These are phyloP conservation scores for Caenorhabditis panamensis DNA, from an alignment of 2,888 invertebrate genomes.

Conservation along the genomic window DNA sequence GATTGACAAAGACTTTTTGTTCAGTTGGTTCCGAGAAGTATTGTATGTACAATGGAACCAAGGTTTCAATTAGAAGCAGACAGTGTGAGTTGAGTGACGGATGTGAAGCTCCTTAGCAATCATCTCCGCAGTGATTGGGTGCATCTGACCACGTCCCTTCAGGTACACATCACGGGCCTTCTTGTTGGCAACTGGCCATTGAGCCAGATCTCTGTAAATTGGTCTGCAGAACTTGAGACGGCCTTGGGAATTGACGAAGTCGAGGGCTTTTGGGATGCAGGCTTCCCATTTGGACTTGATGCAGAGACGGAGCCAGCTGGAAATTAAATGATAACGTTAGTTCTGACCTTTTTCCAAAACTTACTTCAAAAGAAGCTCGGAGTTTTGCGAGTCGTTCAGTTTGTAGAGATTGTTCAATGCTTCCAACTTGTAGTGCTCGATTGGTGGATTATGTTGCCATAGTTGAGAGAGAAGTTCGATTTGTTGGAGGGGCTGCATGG, in stretches of 20 bases:
- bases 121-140: slow-evolving; percentile 76
- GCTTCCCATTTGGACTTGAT: slow-evolving; percentile 87
- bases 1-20: slow-evolving; percentile 20
- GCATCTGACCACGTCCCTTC: slow-evolving; percentile 65
- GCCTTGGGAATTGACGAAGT: slow-evolving; percentile 90
- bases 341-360: slow-evolving; percentile 30
- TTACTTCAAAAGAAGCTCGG: slow-evolving; percentile 87
- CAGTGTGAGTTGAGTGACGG: slow-evolving; percentile 71
- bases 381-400: slow-evolving; percentile 86
- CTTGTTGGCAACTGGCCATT: slow-evolving; percentile 66
- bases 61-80: slow-evolving; percentile 66
- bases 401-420: slow-evolving; percentile 79
- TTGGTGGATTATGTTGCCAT: slow-evolving; percentile 79
- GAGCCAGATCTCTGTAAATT: slow-evolving; percentile 84
- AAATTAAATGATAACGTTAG: slow-evolving; percentile 74
- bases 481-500: slow-evolving; percentile 73
- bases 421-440: slow-evolving; percentile 82
- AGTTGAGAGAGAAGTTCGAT: slow-evolving; percentile 72
- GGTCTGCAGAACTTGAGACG: slow-evolving; percentile 94
- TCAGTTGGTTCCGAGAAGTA: not conserved
- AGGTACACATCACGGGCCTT: slow-evolving; percentile 69
- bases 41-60: not conserved
- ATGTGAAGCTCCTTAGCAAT: slow-evolving; percentile 73
- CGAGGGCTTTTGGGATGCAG: slow-evolving; percentile 86
- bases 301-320: slow-evolving; percentile 88